phyloP scores from a whole-genome alignment of 2,888 invertebrate species.

The Sphecodes monilicornis region DNA sequence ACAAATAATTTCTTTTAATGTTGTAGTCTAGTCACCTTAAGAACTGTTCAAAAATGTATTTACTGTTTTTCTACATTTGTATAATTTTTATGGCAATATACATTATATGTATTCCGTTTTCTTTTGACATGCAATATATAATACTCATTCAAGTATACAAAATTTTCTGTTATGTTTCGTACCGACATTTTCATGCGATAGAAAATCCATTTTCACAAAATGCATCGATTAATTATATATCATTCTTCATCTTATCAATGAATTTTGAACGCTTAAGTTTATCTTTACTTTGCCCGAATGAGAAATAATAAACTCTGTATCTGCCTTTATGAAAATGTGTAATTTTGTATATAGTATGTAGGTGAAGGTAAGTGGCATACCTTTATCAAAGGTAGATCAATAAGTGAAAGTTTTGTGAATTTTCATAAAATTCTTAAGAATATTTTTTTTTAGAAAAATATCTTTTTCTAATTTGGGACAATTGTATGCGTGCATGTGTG shows the following conservation, averaged over 20 bases:
- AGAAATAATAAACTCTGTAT: neutral
- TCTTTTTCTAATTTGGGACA: too few relatives aligned
- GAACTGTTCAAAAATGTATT: conserved; percentile 1
- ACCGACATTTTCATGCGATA: neutral
- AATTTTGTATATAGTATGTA: neutral
- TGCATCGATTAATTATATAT: neutral
- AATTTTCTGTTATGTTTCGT: neutral
- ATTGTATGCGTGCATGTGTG: too few relatives aligned
- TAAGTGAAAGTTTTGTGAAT: neutral
- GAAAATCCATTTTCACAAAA: neutral
- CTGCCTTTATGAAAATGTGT: neutral
- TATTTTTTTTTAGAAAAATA: too few relatives aligned
- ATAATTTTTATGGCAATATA: conserved; percentile 8
- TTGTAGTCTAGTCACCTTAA: conserved; percentile 30
- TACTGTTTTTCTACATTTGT: conserved; percentile 7
- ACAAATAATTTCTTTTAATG: conserved; percentile 15
- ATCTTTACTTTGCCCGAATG: neutral
- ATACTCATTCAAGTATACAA: neutral
- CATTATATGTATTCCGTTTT: conserved; percentile 2
- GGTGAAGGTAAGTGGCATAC: neutral
- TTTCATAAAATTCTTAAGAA: too few relatives aligned
- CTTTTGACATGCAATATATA: neutral
- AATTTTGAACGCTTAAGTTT: neutral
- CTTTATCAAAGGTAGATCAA: neutral
- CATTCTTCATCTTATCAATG: neutral